Evolutionary conservation across 2,113 vertebrate species (phyloP).

Genomic region (Tretioscincus oriximinensis): DNA sequence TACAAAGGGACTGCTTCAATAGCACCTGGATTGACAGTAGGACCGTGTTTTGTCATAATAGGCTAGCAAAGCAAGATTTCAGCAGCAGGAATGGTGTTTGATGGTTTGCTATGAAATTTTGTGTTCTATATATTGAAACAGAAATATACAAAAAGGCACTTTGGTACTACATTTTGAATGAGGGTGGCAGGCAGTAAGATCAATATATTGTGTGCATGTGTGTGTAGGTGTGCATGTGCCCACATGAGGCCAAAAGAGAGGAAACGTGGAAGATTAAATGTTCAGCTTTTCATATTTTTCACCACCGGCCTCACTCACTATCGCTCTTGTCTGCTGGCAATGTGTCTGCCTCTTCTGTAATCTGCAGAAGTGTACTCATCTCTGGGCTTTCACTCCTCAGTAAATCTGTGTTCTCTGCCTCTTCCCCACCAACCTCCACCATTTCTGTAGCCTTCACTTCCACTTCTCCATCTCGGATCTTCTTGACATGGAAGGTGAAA

Average conservation of each 20-base stretch:
- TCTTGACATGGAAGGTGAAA: constrained; percentile 98
- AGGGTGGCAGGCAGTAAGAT: constrained; percentile 32
- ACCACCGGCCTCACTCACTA: constrained; percentile 67
- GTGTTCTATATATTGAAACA: constrained; percentile 63
- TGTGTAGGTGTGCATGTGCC: constrained; percentile 25
- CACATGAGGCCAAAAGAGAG: constrained; percentile 49
- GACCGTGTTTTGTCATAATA: not conserved
- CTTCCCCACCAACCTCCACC: constrained; percentile 81
- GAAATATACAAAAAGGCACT: constrained; percentile 60
- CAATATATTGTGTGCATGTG: not conserved
- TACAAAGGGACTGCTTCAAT: constrained; percentile 1
- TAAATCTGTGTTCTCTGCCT: constrained; percentile 82
- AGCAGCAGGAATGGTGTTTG: constrained; percentile 60
- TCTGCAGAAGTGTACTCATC: constrained; percentile 83
- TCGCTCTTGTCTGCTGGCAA: constrained; percentile 85
- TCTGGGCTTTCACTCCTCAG: constrained; percentile 85
- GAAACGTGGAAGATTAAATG: constrained; percentile 49
- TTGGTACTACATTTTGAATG: constrained; percentile 48
- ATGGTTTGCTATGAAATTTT: constrained; percentile 54
- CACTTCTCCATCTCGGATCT: constrained; percentile 88
- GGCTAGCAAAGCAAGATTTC: constrained; percentile 4
- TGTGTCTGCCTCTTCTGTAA: constrained; percentile 85
- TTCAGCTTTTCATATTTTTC: constrained; percentile 37
- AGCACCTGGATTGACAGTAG: not conserved
- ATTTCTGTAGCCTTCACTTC: constrained; percentile 87